phyloP scores from a whole-genome alignment of 1,140 invertebrate genomes.

The Ips nitidus region DNA sequence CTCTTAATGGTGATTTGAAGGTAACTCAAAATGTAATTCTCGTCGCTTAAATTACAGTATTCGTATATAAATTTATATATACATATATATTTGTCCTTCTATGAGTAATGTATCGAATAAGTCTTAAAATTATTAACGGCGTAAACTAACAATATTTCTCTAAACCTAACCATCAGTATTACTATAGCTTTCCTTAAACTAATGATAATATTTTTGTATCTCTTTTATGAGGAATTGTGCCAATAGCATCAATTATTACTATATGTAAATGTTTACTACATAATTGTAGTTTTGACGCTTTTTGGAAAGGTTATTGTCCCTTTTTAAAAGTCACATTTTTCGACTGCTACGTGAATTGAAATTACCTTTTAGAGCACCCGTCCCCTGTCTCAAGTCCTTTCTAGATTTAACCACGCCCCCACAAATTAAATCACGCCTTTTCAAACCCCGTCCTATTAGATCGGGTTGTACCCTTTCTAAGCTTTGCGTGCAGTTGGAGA shows the following conservation, averaged over 20 bases:
- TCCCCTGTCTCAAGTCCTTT: too few relatives aligned
- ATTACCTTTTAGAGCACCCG: too few relatives aligned
- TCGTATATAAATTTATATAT: background rate
- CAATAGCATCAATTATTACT: conserved; percentile 13
- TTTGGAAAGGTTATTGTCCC: too few relatives aligned
- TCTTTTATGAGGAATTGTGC: conserved; percentile 33
- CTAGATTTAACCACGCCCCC: too few relatives aligned
- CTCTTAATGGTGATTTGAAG: background rate
- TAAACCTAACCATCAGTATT: conserved; percentile 28
- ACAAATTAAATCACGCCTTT: too few relatives aligned
- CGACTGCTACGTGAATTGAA: too few relatives aligned
- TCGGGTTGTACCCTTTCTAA: too few relatives aligned
- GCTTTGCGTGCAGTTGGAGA: too few relatives aligned
- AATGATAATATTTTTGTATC: conserved; percentile 32
- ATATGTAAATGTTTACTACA: background rate
- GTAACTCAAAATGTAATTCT: background rate
- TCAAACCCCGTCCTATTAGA: too few relatives aligned
- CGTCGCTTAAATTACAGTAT: too few relatives aligned
- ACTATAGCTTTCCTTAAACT: conserved; percentile 33
- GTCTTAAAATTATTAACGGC: background rate
- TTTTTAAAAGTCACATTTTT: too few relatives aligned
- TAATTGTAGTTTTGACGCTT: too few relatives aligned
- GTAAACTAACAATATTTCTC: background rate
- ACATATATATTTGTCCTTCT: conserved; percentile 10
- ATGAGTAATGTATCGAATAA: background rate